Evolutionary conservation across 2,888 invertebrate genomes (phyloP).

Genomic region (Hipparchia sbordonii): DNA sequence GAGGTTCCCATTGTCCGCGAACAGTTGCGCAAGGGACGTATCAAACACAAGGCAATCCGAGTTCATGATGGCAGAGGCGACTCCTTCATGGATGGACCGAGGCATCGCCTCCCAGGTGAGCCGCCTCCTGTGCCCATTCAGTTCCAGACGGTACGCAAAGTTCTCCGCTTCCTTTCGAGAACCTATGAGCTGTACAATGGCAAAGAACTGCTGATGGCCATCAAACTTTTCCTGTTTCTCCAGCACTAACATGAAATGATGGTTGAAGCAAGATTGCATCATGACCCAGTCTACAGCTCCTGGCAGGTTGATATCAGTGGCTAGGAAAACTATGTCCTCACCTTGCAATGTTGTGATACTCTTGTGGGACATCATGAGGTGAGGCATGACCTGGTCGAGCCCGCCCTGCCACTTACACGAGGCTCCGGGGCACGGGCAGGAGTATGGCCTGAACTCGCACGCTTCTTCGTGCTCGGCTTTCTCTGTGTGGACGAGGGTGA

Average conservation of each 20-base stretch:
- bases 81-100: constrained; percentile 98
- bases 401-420: constrained; percentile 99
- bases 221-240: constrained; percentile 99
- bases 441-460: constrained; percentile 99
- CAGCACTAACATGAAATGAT: constrained; percentile 99
- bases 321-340: constrained; percentile 99
- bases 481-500: constrained; percentile 96
- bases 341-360: constrained; percentile 99
- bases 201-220: constrained; percentile 98
- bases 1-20: constrained; percentile 99
- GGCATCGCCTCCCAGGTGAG: constrained; percentile 99
- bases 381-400: constrained; percentile 98
- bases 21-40: constrained; percentile 98
- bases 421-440: constrained; percentile 99
- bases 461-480: constrained; percentile 99
- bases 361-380: constrained; percentile 98
- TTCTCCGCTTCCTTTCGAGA: constrained; percentile 99
- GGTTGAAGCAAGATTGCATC: constrained; percentile 99
- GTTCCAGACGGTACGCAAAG: constrained; percentile 98
- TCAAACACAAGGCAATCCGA: constrained; percentile 99
- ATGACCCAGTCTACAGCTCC: constrained; percentile 99
- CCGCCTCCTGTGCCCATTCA: constrained; percentile 96
- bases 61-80: constrained; percentile 97
- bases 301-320: constrained; percentile 99
- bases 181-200: constrained; percentile 99